These are phyloP conservation scores for Charaxes varanes DNA, from an alignment of 1,140 invertebrate species.

Conservation along the genomic window DNA sequence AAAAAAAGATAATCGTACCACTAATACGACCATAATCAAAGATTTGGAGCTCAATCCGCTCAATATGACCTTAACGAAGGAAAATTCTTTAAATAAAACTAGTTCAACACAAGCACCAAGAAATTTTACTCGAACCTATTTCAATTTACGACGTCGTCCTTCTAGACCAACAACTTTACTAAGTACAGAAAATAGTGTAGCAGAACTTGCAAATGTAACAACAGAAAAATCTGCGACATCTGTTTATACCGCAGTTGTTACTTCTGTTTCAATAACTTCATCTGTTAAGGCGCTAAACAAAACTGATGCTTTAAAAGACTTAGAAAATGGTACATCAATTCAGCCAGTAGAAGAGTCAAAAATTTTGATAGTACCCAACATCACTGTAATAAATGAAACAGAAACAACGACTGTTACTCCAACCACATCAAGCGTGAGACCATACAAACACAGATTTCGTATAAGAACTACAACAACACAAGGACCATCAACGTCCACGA, in stretches of 20 bases:
- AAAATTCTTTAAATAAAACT: conserved; percentile 28
- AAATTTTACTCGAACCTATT: conserved; percentile 56
- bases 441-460: conserved; percentile 46
- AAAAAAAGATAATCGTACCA: conserved; percentile 28
- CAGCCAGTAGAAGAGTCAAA: conserved; percentile 23
- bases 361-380: conserved; percentile 31
- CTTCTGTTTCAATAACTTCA: conserved; percentile 70
- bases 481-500: conserved; percentile 23
- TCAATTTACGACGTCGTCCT: conserved; percentile 50
- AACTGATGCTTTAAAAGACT: conserved; percentile 43
- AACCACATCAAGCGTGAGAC: conserved; percentile 29
- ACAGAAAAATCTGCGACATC: conserved; percentile 62
- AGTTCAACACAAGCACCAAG: conserved; percentile 30
- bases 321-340: conserved; percentile 34
- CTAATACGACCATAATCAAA: conserved; percentile 24
- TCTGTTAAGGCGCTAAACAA: conserved; percentile 66
- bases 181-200: conserved; percentile 42
- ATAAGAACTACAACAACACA: conserved; percentile 59
- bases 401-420: conserved; percentile 28
- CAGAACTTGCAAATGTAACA: conserved; percentile 34
- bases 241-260: conserved; percentile 71
- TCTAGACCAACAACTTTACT: conserved; percentile 39
- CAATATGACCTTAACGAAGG: conserved; percentile 26
- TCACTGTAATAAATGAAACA: conserved; percentile 37
- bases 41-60: conserved; percentile 19